phyloP scores from a whole-genome alignment of 2,113 vertebrate species.

The Naja naja region DNA sequence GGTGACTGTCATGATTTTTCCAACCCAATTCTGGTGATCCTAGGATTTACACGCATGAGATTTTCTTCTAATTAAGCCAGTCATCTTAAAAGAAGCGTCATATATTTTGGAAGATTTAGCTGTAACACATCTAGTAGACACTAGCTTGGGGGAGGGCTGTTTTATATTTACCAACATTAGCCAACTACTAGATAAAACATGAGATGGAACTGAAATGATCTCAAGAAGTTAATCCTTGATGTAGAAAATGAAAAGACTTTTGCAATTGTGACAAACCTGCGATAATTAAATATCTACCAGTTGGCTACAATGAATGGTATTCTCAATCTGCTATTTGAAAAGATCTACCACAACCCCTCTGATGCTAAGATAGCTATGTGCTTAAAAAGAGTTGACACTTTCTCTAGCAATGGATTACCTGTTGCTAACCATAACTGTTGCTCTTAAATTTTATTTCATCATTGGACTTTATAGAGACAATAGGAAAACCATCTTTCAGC shows the following conservation, averaged over 20 bases:
- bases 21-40: no score
- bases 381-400: not conserved
- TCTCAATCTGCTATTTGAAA: not conserved
- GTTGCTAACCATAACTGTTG: not conserved
- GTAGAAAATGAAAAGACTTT: not conserved
- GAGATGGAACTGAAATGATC: not conserved
- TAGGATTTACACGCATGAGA: not conserved
- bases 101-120: no score
- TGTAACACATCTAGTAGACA: not conserved
- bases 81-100: no score
- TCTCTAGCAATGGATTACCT: not conserved
- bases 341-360: not conserved
- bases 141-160: not conserved
- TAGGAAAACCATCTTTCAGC: conserved; percentile 35
- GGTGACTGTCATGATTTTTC: no score
- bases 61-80: no score
- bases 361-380: not conserved
- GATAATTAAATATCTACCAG: not conserved
- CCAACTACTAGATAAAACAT: not conserved
- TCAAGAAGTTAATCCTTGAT: not conserved
- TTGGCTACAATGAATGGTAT: not conserved
- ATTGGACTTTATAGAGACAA: conserved; percentile 27
- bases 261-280: not conserved
- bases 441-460: not conserved
- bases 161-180: not conserved